Percentiles rank a stretch among this genome's conserved stretches.
Conservation (phyloP, 2,888 invertebrate species). For the Macaria liturata region DNA sequence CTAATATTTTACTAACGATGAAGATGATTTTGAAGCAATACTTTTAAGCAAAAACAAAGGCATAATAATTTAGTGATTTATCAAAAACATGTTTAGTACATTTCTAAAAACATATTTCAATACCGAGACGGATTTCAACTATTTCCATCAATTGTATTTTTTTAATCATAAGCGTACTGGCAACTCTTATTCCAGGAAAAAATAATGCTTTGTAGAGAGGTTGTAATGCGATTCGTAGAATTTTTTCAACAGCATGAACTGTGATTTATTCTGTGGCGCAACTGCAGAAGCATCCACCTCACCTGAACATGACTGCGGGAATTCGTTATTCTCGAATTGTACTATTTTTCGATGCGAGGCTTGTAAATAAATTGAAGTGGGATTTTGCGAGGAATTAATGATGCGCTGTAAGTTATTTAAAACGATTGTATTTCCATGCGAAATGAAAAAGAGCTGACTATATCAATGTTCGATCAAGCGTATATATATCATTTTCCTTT, state of each 20-base stretch:
- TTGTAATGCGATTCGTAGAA: constrained; percentile 16
- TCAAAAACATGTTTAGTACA: no score
- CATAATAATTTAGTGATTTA: no score
- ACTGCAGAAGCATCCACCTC: constrained; percentile 12
- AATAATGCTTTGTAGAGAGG: neutral
- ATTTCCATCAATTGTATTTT: no score
- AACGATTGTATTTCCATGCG: neutral
- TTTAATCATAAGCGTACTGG: no score
- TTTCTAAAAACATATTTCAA: no score
- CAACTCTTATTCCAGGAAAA: no score
- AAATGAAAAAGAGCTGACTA: neutral
- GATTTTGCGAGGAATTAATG: constrained; percentile 8
- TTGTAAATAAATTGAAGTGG: constrained; percentile 18
- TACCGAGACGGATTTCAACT: no score
- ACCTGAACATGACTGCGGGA: constrained; percentile 15
- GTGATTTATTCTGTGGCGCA: constrained; percentile 1
- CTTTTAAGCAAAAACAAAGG: no score
- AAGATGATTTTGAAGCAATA: no score
- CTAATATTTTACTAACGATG: no score
- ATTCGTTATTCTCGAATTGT: neutral
- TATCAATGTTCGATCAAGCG: neutral
- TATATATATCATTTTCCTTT: no score
- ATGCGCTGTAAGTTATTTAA: neutral
- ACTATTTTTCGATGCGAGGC: constrained; percentile 2
- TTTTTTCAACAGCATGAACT: constrained; percentile 2